Conservation (phyloP, 2,113 vertebrate species). For the Theristicus caerulescens region DNA sequence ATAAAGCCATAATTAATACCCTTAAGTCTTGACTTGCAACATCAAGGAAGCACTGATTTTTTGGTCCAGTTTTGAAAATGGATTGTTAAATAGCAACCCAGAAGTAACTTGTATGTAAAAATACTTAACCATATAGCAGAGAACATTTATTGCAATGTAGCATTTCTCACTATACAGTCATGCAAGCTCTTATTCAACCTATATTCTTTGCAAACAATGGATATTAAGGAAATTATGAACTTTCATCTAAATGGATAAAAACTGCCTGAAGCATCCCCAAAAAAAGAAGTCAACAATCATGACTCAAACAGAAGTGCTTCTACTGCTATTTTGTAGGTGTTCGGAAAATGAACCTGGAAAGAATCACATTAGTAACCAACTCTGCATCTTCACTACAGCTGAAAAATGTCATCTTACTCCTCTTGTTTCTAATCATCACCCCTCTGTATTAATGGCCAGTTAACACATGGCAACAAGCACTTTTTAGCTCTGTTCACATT, state of each 20-base stretch:
- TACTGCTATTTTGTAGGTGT: background rate
- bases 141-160: background rate
- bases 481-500: background rate
- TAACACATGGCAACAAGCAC: background rate
- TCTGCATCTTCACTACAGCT: background rate
- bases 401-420: background rate
- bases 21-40: background rate
- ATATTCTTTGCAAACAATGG: background rate
- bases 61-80: background rate
- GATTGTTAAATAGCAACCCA: background rate
- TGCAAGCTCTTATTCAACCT: background rate
- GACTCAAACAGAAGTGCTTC: background rate
- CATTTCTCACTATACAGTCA: background rate
- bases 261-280: background rate
- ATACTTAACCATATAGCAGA: background rate
- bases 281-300: background rate
- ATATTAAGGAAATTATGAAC: background rate
- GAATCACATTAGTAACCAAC: background rate
- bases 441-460: background rate
- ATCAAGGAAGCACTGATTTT: background rate
- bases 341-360: background rate
- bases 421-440: background rate
- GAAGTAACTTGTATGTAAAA: background rate
- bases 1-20: background rate
- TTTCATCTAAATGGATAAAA: background rate